phyloP scores from a whole-genome alignment of 1,140 invertebrate species.

The Cecropterus lyciades region DNA sequence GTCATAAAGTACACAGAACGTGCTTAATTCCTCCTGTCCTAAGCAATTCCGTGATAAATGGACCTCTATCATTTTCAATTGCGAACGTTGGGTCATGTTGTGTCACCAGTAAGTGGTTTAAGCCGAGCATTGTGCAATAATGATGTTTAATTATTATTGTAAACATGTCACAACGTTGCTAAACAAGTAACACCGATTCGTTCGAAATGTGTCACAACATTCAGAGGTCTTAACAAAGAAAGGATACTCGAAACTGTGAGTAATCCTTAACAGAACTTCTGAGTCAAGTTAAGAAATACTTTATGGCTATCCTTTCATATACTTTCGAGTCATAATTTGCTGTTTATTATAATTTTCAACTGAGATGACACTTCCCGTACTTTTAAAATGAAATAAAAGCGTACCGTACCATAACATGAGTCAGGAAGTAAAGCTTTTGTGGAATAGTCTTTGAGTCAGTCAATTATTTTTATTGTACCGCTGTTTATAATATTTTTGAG shows the following conservation, averaged over 20 bases:
- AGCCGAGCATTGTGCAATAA: constrained; percentile 28
- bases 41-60: constrained; percentile 10
- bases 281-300: background rate
- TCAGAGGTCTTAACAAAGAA: constrained; percentile 29
- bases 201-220: constrained; percentile 35
- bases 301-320: too few species aligned
- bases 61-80: constrained; percentile 18
- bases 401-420: too few species aligned
- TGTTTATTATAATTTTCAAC: too few species aligned
- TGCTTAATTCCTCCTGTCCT: constrained; percentile 17
- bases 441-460: too few species aligned
- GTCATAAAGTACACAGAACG: background rate
- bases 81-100: constrained; percentile 31
- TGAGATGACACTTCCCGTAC: too few species aligned
- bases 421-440: too few species aligned
- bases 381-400: too few species aligned
- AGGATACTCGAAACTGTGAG: background rate
- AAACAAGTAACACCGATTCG: constrained; percentile 31
- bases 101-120: constrained; percentile 33
- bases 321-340: too few species aligned
- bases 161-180: constrained; percentile 36
- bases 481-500: too few species aligned
- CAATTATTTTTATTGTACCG: too few species aligned
- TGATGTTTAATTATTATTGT: constrained; percentile 38
- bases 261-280: constrained; percentile 3